Evolutionary conservation across 2,113 vertebrate species (phyloP).

Genomic region (Penelope pileata): DNA sequence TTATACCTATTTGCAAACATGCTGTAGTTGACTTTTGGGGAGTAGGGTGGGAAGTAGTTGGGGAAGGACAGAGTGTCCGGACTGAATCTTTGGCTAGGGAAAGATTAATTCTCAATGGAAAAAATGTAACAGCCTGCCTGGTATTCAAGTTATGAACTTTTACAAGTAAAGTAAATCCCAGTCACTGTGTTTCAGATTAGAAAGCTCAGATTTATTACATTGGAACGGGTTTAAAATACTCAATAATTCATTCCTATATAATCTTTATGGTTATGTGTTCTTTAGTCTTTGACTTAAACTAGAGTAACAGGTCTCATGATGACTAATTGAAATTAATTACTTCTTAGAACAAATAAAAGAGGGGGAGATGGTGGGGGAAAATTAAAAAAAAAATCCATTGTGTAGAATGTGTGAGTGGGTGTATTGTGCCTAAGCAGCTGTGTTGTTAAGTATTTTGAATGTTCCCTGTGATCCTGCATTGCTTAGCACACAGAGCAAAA

Average conservation of each 20-base stretch:
- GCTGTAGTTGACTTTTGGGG: background rate
- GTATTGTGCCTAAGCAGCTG: slow-evolving; percentile 49
- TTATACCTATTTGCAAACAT: background rate
- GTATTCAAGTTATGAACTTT: background rate
- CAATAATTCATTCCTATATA: slow-evolving; percentile 12
- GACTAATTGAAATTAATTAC: slow-evolving; percentile 62
- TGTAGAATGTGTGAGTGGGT: slow-evolving; percentile 37
- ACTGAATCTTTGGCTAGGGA: background rate
- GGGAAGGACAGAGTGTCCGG: background rate
- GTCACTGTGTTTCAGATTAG: background rate
- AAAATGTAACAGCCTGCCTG: background rate
- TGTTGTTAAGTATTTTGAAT: slow-evolving; percentile 34
- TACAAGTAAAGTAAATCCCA: background rate
- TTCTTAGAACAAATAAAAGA: slow-evolving; percentile 45
- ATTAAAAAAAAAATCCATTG: background rate
- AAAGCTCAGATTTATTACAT: background rate
- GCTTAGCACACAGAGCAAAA: background rate
- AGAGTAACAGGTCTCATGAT: slow-evolving; percentile 28
- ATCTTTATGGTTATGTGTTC: background rate
- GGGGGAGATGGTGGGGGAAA: background rate
- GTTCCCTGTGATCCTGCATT: background rate
- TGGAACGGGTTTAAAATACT: slow-evolving; percentile 17
- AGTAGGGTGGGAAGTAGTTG: too few species aligned
- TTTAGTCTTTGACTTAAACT: slow-evolving; percentile 17
- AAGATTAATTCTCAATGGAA: background rate